phyloP scores from a whole-genome alignment of 2,888 invertebrate genomes.

The Brachyptera putata region DNA sequence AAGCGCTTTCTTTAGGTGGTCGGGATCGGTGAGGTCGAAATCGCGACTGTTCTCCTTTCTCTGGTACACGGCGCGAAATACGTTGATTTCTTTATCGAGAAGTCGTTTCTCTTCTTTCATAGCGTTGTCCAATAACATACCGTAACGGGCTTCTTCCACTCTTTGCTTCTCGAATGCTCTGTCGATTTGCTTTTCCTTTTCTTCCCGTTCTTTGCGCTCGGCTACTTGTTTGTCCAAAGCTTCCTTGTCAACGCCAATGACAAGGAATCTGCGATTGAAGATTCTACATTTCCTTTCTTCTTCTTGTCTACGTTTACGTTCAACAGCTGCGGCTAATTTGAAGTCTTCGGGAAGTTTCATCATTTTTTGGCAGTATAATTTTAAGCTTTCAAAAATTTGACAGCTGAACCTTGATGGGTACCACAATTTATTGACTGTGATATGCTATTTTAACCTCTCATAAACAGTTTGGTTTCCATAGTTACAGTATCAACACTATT shows the following conservation, averaged over 20 bases:
- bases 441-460: too few relatives aligned
- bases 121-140: slow-evolving; percentile 43
- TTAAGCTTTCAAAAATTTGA: too few relatives aligned
- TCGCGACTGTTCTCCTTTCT: slow-evolving; percentile 74
- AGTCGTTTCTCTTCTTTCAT: slow-evolving; percentile 55
- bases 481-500: too few relatives aligned
- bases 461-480: too few relatives aligned
- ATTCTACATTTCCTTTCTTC: slow-evolving; percentile 75
- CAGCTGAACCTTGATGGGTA: too few relatives aligned
- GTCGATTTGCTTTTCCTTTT: slow-evolving; percentile 57
- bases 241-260: slow-evolving; percentile 79
- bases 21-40: slow-evolving; percentile 84
- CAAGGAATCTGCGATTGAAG: slow-evolving; percentile 75
- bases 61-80: slow-evolving; percentile 71
- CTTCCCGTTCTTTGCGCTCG: slow-evolving; percentile 66
- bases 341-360: slow-evolving; percentile 68
- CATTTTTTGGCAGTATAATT: too few relatives aligned
- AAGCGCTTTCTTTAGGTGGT: slow-evolving; percentile 65
- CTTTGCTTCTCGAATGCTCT: slow-evolving; percentile 59
- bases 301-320: slow-evolving; percentile 69
- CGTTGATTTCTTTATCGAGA: slow-evolving; percentile 68
- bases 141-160: slow-evolving; percentile 60
- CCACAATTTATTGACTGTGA: too few relatives aligned
- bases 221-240: slow-evolving; percentile 73
- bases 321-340: slow-evolving; percentile 77